Evolutionary conservation across 2,113 vertebrate species (phyloP).

Genomic region (Chloroceryle aenea): DNA sequence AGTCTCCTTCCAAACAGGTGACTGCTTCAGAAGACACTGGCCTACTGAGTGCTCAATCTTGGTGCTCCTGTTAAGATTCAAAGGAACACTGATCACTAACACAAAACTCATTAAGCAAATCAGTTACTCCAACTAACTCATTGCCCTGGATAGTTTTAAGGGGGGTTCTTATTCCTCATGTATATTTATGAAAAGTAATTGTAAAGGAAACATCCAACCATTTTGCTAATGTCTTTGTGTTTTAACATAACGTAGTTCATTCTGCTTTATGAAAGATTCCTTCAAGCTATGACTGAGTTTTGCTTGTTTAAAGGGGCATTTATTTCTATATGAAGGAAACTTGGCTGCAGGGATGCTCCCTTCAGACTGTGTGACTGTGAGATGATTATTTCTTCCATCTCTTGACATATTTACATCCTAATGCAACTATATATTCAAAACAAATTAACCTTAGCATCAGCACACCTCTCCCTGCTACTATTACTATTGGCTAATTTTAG

Average conservation of each 20-base stretch:
- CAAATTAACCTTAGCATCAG: slow-evolving; percentile 21
- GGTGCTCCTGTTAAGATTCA: neutral
- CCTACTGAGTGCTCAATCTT: neutral
- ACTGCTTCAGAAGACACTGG: neutral
- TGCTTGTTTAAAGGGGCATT: neutral
- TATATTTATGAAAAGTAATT: neutral
- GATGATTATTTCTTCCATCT: neutral
- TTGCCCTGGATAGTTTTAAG: neutral
- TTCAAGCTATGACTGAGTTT: neutral
- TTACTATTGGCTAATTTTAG: neutral
- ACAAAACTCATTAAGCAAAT: neutral
- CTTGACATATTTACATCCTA: neutral
- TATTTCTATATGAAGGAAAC: neutral
- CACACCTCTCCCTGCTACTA: neutral
- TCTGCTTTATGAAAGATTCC: neutral
- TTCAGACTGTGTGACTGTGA: neutral
- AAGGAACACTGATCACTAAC: neutral
- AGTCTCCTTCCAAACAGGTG: neutral
- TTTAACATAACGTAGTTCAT: neutral
- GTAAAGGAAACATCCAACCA: neutral
- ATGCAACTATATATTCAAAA: neutral
- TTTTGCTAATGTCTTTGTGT: neutral
- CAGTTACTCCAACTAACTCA: neutral
- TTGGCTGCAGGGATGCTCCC: neutral
- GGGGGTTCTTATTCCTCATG: neutral